Conservation (phyloP, 2,113 vertebrate genomes). For the Chaetops frenatus region DNA sequence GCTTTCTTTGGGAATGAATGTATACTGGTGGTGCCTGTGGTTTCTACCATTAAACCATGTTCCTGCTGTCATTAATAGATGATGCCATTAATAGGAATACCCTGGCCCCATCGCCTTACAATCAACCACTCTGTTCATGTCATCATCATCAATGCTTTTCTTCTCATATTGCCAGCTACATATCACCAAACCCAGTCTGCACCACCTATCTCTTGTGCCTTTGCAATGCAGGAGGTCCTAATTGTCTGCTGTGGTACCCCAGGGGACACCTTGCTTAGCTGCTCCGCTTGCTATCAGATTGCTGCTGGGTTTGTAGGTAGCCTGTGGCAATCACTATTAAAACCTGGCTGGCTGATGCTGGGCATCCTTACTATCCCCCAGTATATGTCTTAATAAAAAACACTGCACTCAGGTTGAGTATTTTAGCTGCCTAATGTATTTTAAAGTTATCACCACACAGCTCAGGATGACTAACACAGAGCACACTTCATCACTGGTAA, state of each 20-base stretch:
- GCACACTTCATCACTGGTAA: background rate
- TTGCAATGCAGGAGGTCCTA: background rate
- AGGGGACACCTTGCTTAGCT: background rate
- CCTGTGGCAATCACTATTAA: background rate
- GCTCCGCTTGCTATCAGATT: background rate
- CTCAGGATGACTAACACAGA: background rate
- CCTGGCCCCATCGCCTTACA: fast-evolving
- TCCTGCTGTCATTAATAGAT: background rate
- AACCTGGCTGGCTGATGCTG: background rate
- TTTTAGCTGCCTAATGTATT: background rate
- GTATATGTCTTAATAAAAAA: background rate
- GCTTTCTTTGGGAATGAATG: background rate
- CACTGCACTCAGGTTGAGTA: background rate
- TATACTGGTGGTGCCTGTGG: background rate
- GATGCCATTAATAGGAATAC: background rate
- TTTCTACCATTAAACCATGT: background rate
- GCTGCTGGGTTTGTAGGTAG: background rate
- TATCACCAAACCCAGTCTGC: background rate
- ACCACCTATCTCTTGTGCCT: background rate
- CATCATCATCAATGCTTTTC: background rate
- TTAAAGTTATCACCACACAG: background rate
- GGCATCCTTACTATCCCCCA: background rate
- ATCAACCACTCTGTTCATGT: background rate
- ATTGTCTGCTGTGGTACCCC: background rate
- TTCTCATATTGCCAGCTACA: background rate